Evolutionary conservation across 2,113 vertebrate species (phyloP).

Genomic region (Phalacrocorax pelagicus): DNA sequence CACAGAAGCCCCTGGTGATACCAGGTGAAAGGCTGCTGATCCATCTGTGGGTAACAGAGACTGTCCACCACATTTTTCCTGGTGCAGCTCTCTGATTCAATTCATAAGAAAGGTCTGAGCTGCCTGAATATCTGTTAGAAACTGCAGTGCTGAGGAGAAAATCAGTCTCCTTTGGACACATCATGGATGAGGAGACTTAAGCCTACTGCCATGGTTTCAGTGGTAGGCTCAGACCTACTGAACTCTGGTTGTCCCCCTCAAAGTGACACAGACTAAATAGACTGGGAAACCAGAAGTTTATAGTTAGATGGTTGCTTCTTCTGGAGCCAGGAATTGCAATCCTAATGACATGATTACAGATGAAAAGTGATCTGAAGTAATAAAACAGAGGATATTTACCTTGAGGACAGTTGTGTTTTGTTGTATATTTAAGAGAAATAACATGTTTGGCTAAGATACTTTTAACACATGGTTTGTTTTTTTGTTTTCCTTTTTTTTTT

Average conservation of each 20-base stretch:
- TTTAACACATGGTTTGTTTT: background rate
- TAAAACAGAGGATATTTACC: slow-evolving; percentile 52
- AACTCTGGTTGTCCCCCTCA: background rate
- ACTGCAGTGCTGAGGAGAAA: background rate
- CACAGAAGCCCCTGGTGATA: background rate
- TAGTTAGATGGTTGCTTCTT: slow-evolving; percentile 11
- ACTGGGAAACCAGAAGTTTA: background rate
- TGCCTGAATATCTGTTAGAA: background rate
- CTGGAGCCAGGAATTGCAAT: background rate
- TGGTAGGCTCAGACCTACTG: background rate
- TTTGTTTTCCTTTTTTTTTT: background rate
- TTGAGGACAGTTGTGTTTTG: slow-evolving; percentile 38
- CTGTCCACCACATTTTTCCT: background rate
- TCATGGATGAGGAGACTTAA: background rate
- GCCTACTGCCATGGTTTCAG: background rate
- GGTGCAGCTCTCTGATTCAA: background rate
- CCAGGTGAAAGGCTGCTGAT: background rate
- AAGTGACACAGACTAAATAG: background rate
- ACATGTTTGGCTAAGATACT: slow-evolving; percentile 8
- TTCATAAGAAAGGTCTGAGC: background rate
- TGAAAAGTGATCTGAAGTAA: slow-evolving; percentile 43
- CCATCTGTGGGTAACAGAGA: background rate
- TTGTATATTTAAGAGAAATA: slow-evolving; percentile 44
- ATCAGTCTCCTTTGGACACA: background rate
- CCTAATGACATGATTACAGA: slow-evolving; percentile 26